phyloP scores from a whole-genome alignment of 2,888 invertebrate genomes.

The Amphimallon solstitiale region DNA sequence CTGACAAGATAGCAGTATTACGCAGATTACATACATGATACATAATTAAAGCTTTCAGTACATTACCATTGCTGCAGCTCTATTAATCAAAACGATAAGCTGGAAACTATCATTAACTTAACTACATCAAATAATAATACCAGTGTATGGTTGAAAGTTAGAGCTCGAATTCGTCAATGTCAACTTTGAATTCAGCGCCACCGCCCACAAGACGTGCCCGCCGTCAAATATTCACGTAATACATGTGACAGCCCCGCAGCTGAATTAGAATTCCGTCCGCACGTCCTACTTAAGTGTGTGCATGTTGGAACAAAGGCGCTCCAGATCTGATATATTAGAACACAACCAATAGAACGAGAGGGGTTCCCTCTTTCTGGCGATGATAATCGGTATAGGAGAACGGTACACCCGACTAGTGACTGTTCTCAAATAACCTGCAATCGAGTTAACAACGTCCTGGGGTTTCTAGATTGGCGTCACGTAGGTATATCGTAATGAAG shows the following conservation, averaged over 20 bases:
- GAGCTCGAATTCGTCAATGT: constrained; percentile 29
- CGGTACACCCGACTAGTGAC: not conserved
- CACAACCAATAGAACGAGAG: constrained; percentile 38
- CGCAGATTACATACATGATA: too few relatives aligned
- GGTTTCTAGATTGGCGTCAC: constrained; percentile 16
- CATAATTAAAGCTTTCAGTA: too few relatives aligned
- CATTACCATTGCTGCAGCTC: not conserved
- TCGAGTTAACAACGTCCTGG: constrained; percentile 4
- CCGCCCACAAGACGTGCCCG: not conserved
- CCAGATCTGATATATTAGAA: constrained; percentile 49
- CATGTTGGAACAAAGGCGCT: constrained; percentile 50
- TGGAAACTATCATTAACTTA: constrained; percentile 28
- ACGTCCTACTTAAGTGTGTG: constrained; percentile 47
- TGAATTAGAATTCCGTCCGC: constrained; percentile 45
- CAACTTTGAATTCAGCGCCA: constrained; percentile 21
- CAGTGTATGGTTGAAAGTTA: constrained; percentile 12
- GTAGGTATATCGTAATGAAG: constrained; percentile 12
- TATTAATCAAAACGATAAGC: constrained; percentile 20
- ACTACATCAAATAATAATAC: constrained; percentile 26
- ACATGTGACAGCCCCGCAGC: constrained; percentile 13
- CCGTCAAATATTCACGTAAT: constrained; percentile 1
- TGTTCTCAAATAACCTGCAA: not conserved
- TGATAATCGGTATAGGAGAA: constrained; percentile 23
- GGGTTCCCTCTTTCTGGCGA: not conserved
- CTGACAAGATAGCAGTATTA: too few relatives aligned